phyloP scores from a whole-genome alignment of 2,113 vertebrate species.

The Scomber scombrus region DNA sequence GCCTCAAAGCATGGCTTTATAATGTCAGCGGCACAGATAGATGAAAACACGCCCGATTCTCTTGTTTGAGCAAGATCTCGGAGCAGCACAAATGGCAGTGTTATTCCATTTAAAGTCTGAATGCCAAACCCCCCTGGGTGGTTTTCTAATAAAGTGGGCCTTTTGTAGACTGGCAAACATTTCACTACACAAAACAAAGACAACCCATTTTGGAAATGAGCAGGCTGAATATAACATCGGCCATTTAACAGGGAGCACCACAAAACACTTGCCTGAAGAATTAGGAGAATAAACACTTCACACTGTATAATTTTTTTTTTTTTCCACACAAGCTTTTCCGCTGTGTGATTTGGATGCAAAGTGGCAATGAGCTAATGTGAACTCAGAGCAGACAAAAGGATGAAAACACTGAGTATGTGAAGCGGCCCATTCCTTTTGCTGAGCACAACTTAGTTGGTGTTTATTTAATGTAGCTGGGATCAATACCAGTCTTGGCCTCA shows the following conservation, averaged over 20 bases:
- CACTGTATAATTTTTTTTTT: constrained; percentile 32
- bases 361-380: constrained; percentile 31
- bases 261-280: constrained; percentile 39
- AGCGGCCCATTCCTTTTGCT: not conserved
- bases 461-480: not conserved
- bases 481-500: not conserved
- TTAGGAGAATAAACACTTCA: constrained; percentile 48
- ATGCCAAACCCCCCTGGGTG: constrained; percentile 51
- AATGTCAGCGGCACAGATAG: constrained; percentile 52
- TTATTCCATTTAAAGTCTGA: constrained; percentile 69
- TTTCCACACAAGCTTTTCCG: constrained; percentile 30
- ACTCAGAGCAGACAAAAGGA: constrained; percentile 27
- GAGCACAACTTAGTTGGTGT: not conserved
- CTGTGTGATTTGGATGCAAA: constrained; percentile 41
- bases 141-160: constrained; percentile 64
- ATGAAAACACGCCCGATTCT: constrained; percentile 43
- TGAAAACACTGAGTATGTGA: constrained; percentile 28
- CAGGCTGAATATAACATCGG: constrained; percentile 46
- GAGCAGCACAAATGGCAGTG: constrained; percentile 61
- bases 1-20: constrained; percentile 65
- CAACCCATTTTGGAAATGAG: constrained; percentile 58
- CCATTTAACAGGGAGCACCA: constrained; percentile 28
- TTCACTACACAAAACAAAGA: constrained; percentile 68
- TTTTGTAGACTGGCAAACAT: constrained; percentile 68
- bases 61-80: constrained; percentile 52